Conservation (phyloP, 2,888 invertebrate species). For the Erebia aethiops region DNA sequence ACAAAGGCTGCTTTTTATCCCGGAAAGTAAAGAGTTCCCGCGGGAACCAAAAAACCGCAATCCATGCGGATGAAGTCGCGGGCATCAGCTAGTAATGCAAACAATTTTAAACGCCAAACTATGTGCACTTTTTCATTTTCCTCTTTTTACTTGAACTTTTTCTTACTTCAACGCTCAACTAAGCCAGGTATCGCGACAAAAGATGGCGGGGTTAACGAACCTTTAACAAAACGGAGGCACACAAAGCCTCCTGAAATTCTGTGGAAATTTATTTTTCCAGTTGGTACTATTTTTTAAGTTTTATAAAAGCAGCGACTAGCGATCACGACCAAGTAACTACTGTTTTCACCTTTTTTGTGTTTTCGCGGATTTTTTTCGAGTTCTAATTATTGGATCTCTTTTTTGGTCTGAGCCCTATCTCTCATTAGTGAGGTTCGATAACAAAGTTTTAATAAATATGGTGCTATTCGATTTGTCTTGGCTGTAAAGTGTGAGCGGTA, state of each 20-base stretch:
- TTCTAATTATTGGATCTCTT: neutral
- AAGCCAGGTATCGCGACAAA: constrained; percentile 27
- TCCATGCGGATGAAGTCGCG: too few species aligned
- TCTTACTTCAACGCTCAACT: constrained; percentile 19
- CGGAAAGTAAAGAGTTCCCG: too few species aligned
- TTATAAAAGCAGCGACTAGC: neutral
- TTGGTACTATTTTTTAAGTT: constrained; percentile 19
- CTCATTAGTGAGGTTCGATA: too few species aligned
- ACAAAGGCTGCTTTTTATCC: too few species aligned
- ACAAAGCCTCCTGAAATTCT: constrained; percentile 24
- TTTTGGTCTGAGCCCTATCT: too few species aligned
- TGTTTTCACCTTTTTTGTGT: neutral
- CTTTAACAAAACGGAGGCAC: constrained; percentile 23
- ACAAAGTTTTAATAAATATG: too few species aligned
- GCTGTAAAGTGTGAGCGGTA: too few species aligned
- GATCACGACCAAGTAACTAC: constrained; percentile 6
- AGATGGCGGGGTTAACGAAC: constrained; percentile 27
- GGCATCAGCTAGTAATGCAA: neutral
- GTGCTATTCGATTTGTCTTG: too few species aligned
- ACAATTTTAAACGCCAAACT: neutral
- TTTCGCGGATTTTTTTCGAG: neutral
- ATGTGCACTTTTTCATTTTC: constrained; percentile 15
- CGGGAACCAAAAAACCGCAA: too few species aligned
- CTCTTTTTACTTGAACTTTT: constrained; percentile 17
- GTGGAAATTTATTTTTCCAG: constrained; percentile 19